Percentiles rank a stretch among this genome's conserved stretches.
Evolutionary conservation across 2,113 vertebrate species (phyloP).

Genomic region (Sinocyclocheilus anophthalmus): DNA sequence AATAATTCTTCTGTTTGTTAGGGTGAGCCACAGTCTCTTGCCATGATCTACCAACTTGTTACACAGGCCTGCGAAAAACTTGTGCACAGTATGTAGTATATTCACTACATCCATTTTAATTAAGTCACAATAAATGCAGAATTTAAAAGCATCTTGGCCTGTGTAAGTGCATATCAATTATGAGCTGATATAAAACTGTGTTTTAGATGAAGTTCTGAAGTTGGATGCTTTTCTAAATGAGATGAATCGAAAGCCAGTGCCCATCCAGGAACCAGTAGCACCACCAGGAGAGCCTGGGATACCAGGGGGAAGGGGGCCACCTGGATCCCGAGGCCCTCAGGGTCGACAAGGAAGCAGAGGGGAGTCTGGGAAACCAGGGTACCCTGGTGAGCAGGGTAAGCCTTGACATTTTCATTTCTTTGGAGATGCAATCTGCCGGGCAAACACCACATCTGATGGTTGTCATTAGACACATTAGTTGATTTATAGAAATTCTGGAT

Average conservation of each 20-base stretch:
- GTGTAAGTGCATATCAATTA: neutral
- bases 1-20: constrained; percentile 61
- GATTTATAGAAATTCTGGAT: neutral
- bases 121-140: neutral
- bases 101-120: neutral
- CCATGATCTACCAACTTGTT: constrained; percentile 88
- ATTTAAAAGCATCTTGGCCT: constrained; percentile 8
- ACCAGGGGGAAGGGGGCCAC: constrained; percentile 75
- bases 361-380: constrained; percentile 71
- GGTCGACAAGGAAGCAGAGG: constrained; percentile 76
- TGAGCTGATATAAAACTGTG: constrained; percentile 6
- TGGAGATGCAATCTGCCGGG: neutral
- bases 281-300: constrained; percentile 82
- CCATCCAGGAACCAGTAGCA: constrained; percentile 79
- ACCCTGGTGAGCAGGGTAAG: constrained; percentile 84
- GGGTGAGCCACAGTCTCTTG: constrained; percentile 90
- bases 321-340: constrained; percentile 72
- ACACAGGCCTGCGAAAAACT: constrained; percentile 90
- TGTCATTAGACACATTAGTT: neutral
- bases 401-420: neutral
- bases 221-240: constrained; percentile 83
- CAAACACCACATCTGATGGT: neutral
- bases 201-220: constrained; percentile 85
- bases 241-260: constrained; percentile 81
- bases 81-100: constrained; percentile 83